Evolutionary conservation across 1,140 invertebrate species (phyloP), one percentile per base, ranked within the genome.

Genomic region (Stegodyphus dumicola): DNA sequence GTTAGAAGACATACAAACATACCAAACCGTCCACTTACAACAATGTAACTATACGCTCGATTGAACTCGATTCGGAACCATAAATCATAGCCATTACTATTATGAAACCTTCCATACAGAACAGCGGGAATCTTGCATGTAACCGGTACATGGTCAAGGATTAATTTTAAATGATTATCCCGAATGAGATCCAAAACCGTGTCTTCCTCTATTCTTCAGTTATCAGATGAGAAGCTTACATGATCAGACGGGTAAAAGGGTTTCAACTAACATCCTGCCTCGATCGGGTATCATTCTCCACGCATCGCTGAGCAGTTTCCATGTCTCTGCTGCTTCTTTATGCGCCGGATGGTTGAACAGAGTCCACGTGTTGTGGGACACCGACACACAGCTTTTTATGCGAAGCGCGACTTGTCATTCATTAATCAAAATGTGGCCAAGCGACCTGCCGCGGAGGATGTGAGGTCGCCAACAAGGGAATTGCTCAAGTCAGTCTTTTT

Each of bases 101-200:
- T 80, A 80, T 80, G 78, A 51, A 60, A 60, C 56, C 56, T 9
- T 11, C 9, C 56, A 60, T 15, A 73, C 7, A 18, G 17, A 13
- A 60, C 56, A 66, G 65, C 15, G 64, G 77, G 54, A 71, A 15
- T 51, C 64, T 54, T 69, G 65, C 77, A 79, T 79, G 77, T 79
- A 54, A 54, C 77, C 52, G 78, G 78, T 80, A 80, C 78, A 80
- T 80, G 67, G 78, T 64, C 78, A 80, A 73, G 78, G 78, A 80
- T 80, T 80, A 80, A 80, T 80, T 80, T 80, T 71, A 80, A 80
- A 80, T 80, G 78, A 80, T 80, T 80, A 80, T 80, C 33, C 33
- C 33, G 33, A 33, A 33, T 33, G 33, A 33, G 33, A 33, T 33
- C 78, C 65, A 5, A 48, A 71, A 49, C 53, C 78, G 77, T 79